Percentiles rank a stretch among this genome's conserved stretches.
These are phyloP conservation scores for Lacerta bilineata DNA, from an alignment of 2,797 vertebrate species.

Conservation along the genomic window DNA sequence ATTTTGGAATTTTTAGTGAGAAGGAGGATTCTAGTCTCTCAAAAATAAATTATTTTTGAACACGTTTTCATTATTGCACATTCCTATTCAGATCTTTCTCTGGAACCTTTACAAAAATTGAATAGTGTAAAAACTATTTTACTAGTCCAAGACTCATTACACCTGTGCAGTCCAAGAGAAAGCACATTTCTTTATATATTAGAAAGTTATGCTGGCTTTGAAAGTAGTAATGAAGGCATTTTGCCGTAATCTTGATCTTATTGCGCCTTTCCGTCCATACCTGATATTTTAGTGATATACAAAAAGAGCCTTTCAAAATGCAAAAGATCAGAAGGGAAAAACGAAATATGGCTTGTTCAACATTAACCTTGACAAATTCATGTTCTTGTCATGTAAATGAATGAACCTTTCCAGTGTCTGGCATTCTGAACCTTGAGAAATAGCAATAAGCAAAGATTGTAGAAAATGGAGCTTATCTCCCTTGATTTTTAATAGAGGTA, in stretches of 20 bases:
- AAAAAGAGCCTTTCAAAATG: conserved; percentile 61
- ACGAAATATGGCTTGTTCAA: conserved; percentile 58
- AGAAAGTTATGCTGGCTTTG: conserved; percentile 53
- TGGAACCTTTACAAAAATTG: conserved; percentile 36
- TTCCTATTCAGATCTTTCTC: conserved; percentile 33
- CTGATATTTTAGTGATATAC: conserved; percentile 48
- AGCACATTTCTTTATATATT: conserved; percentile 25
- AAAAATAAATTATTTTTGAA: conserved; percentile 24
- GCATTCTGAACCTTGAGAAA: conserved; percentile 63
- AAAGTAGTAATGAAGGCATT: conserved; percentile 50
- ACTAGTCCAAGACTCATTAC: conserved; percentile 48
- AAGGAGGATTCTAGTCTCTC: not conserved
- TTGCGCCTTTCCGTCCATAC: conserved; percentile 32
- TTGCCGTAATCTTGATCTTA: conserved; percentile 43
- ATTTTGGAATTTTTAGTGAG: not conserved
- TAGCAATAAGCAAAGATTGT: conserved; percentile 54
- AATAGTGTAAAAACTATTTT: conserved; percentile 43
- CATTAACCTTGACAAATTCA: conserved; percentile 69
- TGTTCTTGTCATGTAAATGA: conserved; percentile 66
- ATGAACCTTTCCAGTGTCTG: conserved; percentile 50
- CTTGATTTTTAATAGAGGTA: conserved; percentile 67
- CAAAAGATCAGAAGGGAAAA: conserved; percentile 55
- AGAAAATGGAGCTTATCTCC: conserved; percentile 56
- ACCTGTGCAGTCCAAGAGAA: conserved; percentile 27
- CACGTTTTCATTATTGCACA: conserved; percentile 12